A percentile compares a stretch with the other conserved stretches of the same genome.
phyloP scores from a whole-genome alignment of 2,113 vertebrate genomes.

The Nothocercus nigrocapillus region DNA sequence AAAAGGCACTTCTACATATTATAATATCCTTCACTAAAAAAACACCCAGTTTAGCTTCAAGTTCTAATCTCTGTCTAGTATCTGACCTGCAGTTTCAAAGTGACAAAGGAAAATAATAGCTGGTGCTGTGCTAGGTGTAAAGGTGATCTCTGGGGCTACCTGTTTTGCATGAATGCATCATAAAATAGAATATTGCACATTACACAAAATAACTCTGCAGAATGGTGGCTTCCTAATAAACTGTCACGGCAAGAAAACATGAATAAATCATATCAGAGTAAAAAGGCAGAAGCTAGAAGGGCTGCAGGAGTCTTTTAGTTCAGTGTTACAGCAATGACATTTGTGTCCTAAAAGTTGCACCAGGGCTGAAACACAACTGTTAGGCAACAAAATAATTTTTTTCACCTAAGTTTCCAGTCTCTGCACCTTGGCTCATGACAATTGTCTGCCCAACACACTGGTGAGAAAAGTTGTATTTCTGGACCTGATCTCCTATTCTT shows the following conservation, averaged over 20 bases:
- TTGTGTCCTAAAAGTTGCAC: neutral
- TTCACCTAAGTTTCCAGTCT: neutral
- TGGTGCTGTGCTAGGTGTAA: neutral
- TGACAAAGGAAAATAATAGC: conserved; percentile 15
- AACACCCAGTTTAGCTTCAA: neutral
- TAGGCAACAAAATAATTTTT: neutral
- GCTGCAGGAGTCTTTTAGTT: neutral
- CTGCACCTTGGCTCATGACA: rapidly evolving
- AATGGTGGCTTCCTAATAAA: neutral
- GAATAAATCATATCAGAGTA: neutral
- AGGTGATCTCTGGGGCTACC: neutral
- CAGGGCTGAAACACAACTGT: neutral
- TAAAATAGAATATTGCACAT: conserved; percentile 7
- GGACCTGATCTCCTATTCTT: neutral
- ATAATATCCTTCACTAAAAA: neutral
- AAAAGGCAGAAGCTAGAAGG: neutral
- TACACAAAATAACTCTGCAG: neutral
- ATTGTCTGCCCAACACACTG: rapidly evolving
- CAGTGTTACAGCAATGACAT: neutral
- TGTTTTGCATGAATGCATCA: conserved; percentile 6
- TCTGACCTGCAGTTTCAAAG: neutral
- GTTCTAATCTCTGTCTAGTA: neutral
- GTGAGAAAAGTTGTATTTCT: neutral
- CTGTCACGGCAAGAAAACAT: neutral
- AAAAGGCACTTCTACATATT: neutral